Base-by-base conservation (phyloP, 2,888 invertebrate species). In the Elegia similella region DNA sequence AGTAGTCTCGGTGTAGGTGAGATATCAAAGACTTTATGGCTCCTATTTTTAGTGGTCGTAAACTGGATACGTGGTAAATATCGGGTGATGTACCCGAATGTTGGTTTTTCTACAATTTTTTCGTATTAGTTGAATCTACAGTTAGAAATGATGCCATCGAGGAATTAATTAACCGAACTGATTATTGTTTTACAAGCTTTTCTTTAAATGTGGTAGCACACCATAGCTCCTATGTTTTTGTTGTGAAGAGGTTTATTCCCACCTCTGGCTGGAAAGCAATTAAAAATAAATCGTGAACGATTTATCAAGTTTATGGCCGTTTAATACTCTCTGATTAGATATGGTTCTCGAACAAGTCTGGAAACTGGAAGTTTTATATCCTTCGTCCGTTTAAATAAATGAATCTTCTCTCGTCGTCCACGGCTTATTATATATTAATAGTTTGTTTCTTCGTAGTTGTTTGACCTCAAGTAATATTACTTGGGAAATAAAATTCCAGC, bases 231-330 rank as follows among this genome's bases (percentile, higher is more conserved):
- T n/a, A 38, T n/a, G 5, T 38, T 38, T 38, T 38, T 12, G 6
- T 5, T 12, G 10, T 38, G 5, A n/a, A 38, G 38, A 38, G n/a
- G 38, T 48, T 30, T 13, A n/a, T 48, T 30, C 47, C 47, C 38
- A 12, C 12, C 29, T 30, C 47, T 48, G 47, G 47, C 47, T 48
- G 47, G 47, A 48, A 48, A 48, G 30, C 47, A 48, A 48, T 48
- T 30, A 48, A 48, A 48, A 48, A 48, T n/a, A 30, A 48, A 48
- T 48, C 47, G 47, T 48, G 47, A 29, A n/a, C 47, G 47, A 48
- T 48, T 48, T 48, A 48, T 48, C 47, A 30, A 30, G 47, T 48
- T 48, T 48, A 48, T 48, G 47, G 47, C 30, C 47, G 47, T 48
- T 48, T 30, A 48, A 48, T 48, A 30, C 13, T 23, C 23, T 23